phyloP scores from a whole-genome alignment of 2,888 invertebrate genomes.

The Drosophila colorata region DNA sequence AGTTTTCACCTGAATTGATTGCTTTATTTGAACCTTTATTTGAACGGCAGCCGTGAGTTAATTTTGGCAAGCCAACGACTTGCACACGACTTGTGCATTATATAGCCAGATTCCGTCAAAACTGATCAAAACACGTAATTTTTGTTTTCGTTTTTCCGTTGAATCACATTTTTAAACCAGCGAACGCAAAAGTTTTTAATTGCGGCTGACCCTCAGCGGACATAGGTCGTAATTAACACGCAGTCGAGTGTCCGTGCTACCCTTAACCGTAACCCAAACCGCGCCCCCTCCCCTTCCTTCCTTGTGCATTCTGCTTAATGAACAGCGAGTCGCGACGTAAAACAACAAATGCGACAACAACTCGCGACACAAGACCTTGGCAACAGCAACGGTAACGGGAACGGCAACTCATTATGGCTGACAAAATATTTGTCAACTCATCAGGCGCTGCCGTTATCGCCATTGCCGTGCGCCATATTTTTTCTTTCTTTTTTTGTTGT shows the following conservation, averaged over 20 bases:
- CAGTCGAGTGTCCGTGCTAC: conserved; percentile 28
- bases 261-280: neutral
- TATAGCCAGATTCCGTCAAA: conserved; percentile 8
- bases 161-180: conserved; percentile 20
- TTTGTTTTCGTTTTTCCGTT: neutral
- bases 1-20: conserved; percentile 36
- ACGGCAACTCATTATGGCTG: conserved; percentile 73
- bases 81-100: conserved; percentile 1
- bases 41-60: neutral
- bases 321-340: conserved; percentile 31
- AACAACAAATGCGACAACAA: conserved; percentile 27
- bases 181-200: conserved; percentile 63
- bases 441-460: conserved; percentile 55
- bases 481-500: conserved; percentile 19
- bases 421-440: conserved; percentile 80
- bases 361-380: conserved; percentile 20
- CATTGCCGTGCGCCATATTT: conserved; percentile 38
- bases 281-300: too few relatives aligned
- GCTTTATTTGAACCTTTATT: conserved; percentile 1
- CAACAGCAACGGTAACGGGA: conserved; percentile 11
- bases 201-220: conserved; percentile 59
- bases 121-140: conserved; percentile 28
- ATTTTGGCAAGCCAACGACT: neutral
- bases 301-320: conserved; percentile 44
- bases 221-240: conserved; percentile 70